Conservation (phyloP, 2,888 invertebrate species). For the Parnassius orleans region DNA sequence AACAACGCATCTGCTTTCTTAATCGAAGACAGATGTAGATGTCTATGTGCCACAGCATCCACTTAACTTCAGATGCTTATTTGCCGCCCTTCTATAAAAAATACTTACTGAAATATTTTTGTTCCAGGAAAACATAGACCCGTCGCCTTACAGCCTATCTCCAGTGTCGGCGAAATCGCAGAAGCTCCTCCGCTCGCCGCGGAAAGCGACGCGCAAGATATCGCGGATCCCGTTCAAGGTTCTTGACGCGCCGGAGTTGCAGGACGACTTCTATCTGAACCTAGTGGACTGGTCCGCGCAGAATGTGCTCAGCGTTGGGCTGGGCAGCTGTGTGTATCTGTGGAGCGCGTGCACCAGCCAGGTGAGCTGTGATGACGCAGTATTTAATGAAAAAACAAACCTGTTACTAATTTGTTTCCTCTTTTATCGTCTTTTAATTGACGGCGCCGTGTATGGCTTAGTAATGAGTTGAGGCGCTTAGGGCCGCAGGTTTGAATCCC, state of each 20-base stretch:
- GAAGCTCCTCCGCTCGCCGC: constrained; percentile 94
- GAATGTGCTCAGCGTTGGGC: constrained; percentile 98
- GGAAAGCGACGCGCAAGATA: constrained; percentile 99
- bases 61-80: too few relatives aligned
- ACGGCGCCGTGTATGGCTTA: too few relatives aligned
- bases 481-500: too few relatives aligned
- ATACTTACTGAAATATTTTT: constrained; percentile 30
- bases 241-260: constrained; percentile 96
- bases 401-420: too few relatives aligned
- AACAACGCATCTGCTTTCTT: too few relatives aligned
- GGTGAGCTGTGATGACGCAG: constrained; percentile 55
- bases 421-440: too few relatives aligned
- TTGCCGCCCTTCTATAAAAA: too few relatives aligned
- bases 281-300: constrained; percentile 99
- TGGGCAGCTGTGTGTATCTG: constrained; percentile 98
- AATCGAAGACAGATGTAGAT: too few relatives aligned
- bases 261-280: constrained; percentile 99
- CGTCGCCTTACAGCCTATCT: constrained; percentile 95
- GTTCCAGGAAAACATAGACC: constrained; percentile 88
- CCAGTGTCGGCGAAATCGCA: constrained; percentile 98
- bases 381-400: too few relatives aligned
- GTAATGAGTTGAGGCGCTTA: too few relatives aligned
- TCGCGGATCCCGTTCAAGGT: constrained; percentile 99
- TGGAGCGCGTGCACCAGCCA: constrained; percentile 99
- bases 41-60: too few relatives aligned